Evolutionary conservation across 2,113 vertebrate genomes (phyloP).

Genomic region (Pseudopipra pipra): DNA sequence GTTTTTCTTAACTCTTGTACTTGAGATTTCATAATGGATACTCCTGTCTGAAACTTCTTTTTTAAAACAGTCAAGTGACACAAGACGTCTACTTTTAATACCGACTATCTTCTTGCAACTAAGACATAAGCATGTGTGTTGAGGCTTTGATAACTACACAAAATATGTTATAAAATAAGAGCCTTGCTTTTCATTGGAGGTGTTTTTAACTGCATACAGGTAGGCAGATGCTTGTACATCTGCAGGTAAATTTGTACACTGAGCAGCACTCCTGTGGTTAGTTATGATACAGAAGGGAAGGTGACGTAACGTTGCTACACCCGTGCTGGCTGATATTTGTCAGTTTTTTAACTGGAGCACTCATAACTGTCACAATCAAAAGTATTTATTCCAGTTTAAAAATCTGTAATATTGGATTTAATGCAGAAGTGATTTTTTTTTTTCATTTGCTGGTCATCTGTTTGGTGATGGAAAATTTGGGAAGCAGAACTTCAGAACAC

Average conservation of each 20-base stretch:
- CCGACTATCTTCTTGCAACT: neutral
- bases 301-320: neutral
- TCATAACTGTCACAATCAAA: neutral
- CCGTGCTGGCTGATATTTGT: neutral
- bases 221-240: neutral
- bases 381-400: neutral
- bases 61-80: neutral
- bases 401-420: neutral
- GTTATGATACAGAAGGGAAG: neutral
- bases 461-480: neutral
- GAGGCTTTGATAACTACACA: neutral
- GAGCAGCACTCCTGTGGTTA: neutral
- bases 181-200: neutral
- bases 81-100: neutral
- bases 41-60: neutral
- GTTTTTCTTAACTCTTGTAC: neutral
- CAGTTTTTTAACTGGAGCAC: neutral
- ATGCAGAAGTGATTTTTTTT: neutral
- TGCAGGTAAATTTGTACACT: neutral
- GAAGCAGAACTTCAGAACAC: neutral
- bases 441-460: neutral
- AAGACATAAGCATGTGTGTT: neutral
- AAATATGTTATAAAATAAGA: neutral
- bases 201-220: neutral
- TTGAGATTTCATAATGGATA: neutral